A percentile compares a stretch with the other conserved stretches of the same genome.
phyloP scores from a whole-genome alignment of 2,888 invertebrate genomes.

The Congeria kusceri region DNA sequence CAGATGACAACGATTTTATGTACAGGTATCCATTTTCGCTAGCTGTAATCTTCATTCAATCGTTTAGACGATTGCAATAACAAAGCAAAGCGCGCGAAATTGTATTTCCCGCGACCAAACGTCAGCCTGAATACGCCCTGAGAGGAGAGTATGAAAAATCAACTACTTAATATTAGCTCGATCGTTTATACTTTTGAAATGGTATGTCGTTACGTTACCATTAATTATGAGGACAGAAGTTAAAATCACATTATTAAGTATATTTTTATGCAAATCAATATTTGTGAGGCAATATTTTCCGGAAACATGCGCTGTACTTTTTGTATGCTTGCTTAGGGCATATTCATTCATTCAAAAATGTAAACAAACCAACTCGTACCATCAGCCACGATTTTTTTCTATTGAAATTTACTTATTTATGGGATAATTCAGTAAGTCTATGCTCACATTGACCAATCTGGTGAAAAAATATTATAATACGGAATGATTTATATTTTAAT shows the following conservation, averaged over 20 bases:
- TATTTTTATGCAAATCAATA: no score
- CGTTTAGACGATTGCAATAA: constrained; percentile 66
- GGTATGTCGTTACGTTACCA: no score
- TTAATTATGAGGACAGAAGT: no score
- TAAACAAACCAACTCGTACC: constrained; percentile 47
- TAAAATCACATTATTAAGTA: no score
- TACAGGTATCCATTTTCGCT: constrained; percentile 31
- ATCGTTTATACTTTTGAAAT: no score
- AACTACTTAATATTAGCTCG: not conserved
- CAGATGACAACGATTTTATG: constrained; percentile 58
- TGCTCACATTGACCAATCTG: no score
- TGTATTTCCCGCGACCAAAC: constrained; percentile 83
- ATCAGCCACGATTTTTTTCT: no score
- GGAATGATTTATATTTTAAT: no score
- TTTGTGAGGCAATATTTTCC: not conserved
- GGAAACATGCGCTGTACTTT: constrained; percentile 9
- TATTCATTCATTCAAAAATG: constrained; percentile 56
- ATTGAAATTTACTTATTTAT: no score
- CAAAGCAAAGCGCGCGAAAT: constrained; percentile 84
- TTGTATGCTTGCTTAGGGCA: constrained; percentile 20
- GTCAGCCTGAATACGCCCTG: constrained; percentile 60
- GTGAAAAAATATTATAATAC: no score
- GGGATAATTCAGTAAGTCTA: no score
- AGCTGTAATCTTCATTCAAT: constrained; percentile 56
- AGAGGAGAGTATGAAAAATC: constrained; percentile 6